These are phyloP conservation scores for Python bivittatus DNA, from an alignment of 2,113 vertebrate species.

Conservation along the genomic window DNA sequence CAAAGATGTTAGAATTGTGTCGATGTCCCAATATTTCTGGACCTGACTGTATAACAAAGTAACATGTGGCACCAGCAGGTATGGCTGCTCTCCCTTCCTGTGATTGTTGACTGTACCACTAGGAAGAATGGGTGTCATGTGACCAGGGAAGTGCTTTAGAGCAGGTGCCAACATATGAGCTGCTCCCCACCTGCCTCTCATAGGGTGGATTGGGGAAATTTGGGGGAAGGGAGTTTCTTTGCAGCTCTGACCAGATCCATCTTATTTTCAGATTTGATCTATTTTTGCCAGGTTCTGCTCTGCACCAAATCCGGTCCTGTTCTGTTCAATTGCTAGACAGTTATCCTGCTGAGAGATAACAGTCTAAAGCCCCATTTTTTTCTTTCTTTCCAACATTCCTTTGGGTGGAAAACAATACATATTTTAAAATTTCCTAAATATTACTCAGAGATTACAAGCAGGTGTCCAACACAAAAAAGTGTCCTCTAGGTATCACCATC, in stretches of 20 bases:
- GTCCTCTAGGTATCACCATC: background rate
- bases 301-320: background rate
- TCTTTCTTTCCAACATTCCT: no score
- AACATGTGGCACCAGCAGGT: background rate
- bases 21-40: no score
- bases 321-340: background rate
- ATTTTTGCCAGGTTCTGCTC: background rate
- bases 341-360: no score
- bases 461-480: background rate
- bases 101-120: background rate
- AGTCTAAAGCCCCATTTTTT: no score
- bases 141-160: background rate
- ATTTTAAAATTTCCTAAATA: background rate
- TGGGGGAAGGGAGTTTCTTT: background rate
- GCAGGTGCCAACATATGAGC: background rate
- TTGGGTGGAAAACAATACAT: background rate
- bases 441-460: background rate
- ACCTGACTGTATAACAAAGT: background rate
- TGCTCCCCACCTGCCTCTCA: background rate
- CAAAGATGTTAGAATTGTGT: no score
- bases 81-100: background rate
- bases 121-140: background rate
- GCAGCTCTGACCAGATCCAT: background rate
- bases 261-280: background rate
- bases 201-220: background rate